Base-by-base conservation (phyloP, 2,888 invertebrate genomes). In the Lepas anatifera region DNA sequence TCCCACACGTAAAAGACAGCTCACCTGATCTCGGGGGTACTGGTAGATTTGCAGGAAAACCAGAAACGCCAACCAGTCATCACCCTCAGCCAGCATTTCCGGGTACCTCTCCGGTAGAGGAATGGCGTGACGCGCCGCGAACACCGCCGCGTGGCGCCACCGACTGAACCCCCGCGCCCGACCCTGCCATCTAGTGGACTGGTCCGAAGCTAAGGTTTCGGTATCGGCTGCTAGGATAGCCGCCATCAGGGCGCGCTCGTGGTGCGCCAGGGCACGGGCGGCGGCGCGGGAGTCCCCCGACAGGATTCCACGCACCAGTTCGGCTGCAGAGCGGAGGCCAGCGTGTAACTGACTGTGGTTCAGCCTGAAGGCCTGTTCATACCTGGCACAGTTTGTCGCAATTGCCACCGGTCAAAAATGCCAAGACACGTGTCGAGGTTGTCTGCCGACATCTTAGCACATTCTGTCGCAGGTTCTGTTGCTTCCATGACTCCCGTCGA, bases 21-120 rank as follows among this genome's bases (percentile, higher is more conserved):
- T 67, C 76, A 87, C 84, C 79, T 87, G 85, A 18, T 82, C 80
- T 27, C 85, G 76, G 0, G 90, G 87, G 77, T 89, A 87, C 71
- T 86, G 83, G 75, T 87, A 87, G 39, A 88, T 84, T 75, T 90
- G 87, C 1, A 86, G 84, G 50, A 87, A 84, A 32, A 89, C 79
- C 22, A 89, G 77, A 76, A 90, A 86, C 68, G 86, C 85, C 76
- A 89, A 85, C 89, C 90, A 90, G 69, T 85, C 82, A 77, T 88
- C 84, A 0, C 80, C 78, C 27, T 78, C 79, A 0, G 88, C 85
- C 73, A 87, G 87, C 75, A 84, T 80, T 70, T 81, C 83, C 37
- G 89, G 77, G 74, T 87, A 84, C 73, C 79, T 76, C 73, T 84
- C 84, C 0, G 88, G 88, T 50, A 86, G 77, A 7, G 83, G 80